phyloP scores from a whole-genome alignment of 2,888 invertebrate species.

The Junonia oenone region DNA sequence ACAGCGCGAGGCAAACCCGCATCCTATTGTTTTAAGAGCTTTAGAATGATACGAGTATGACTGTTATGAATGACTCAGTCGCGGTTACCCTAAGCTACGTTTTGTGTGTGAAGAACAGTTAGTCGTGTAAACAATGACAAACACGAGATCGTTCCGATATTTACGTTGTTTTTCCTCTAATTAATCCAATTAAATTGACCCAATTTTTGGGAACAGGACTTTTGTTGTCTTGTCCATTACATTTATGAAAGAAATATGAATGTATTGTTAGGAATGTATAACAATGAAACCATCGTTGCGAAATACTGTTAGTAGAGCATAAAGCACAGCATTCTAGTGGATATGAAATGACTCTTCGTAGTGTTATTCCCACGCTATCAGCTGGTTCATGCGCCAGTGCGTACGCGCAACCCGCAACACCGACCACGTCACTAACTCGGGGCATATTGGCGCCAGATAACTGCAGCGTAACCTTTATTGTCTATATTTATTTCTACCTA shows the following conservation, averaged over 20 bases:
- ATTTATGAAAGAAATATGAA: background rate
- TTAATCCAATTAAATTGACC: slow-evolving; percentile 2
- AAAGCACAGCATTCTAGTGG: slow-evolving; percentile 16
- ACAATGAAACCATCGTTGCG: slow-evolving; percentile 8
- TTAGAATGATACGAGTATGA: slow-evolving; percentile 39
- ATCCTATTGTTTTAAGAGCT: slow-evolving; percentile 60
- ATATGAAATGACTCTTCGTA: slow-evolving; percentile 32
- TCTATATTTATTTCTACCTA: background rate
- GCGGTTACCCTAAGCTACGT: slow-evolving; percentile 29
- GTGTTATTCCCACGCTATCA: slow-evolving; percentile 71
- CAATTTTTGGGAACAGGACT: background rate
- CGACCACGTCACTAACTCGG: slow-evolving; percentile 35
- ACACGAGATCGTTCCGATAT: background rate
- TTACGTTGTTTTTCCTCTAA: slow-evolving; percentile 2
- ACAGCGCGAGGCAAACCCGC: slow-evolving; percentile 48
- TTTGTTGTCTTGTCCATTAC: background rate
- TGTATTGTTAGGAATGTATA: background rate
- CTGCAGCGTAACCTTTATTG: slow-evolving; percentile 11
- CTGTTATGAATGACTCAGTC: slow-evolving; percentile 37
- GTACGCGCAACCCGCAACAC: slow-evolving; percentile 49
- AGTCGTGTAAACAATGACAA: slow-evolving; percentile 4
- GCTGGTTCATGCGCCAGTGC: slow-evolving; percentile 65
- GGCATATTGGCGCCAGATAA: slow-evolving; percentile 34
- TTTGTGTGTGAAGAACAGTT: slow-evolving; percentile 8
- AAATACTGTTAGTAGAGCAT: slow-evolving; percentile 23